phyloP scores from a whole-genome alignment of 2,113 vertebrate genomes.

The Zapornia atra region DNA sequence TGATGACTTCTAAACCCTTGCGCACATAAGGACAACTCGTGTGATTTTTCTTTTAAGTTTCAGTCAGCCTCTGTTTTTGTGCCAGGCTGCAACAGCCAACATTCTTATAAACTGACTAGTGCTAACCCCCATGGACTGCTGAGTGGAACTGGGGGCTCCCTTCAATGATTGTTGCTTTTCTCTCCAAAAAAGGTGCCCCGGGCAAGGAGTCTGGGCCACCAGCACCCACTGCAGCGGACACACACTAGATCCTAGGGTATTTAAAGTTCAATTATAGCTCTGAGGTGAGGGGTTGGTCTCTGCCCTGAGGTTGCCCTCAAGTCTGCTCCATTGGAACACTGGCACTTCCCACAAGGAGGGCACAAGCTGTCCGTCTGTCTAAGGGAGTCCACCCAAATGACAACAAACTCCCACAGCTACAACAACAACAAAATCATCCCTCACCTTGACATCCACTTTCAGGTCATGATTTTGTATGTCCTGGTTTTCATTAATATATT shows the following conservation, averaged over 20 bases:
- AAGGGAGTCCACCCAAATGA: background rate
- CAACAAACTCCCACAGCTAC: background rate
- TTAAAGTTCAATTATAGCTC: background rate
- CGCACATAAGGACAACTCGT: background rate
- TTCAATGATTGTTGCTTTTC: background rate
- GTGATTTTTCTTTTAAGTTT: background rate
- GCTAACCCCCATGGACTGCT: rapidly evolving
- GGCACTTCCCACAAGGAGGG: background rate
- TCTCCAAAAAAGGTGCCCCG: background rate
- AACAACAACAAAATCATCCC: background rate
- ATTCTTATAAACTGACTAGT: background rate
- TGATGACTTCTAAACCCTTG: background rate
- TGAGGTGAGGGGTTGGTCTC: background rate
- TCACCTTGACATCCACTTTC: slow-evolving; percentile 16
- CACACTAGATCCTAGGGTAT: rapidly evolving
- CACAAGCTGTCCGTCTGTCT: background rate
- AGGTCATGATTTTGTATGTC: background rate
- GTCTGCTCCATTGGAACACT: rapidly evolving
- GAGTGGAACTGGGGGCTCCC: background rate
- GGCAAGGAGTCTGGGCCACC: background rate
- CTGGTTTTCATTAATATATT: background rate
- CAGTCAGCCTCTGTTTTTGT: background rate
- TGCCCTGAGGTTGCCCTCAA: background rate
- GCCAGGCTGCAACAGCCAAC: background rate
- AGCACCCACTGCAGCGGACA: rapidly evolving